phyloP scores from a whole-genome alignment of 1,140 invertebrate genomes.

The Propsilocerus akamusi region DNA sequence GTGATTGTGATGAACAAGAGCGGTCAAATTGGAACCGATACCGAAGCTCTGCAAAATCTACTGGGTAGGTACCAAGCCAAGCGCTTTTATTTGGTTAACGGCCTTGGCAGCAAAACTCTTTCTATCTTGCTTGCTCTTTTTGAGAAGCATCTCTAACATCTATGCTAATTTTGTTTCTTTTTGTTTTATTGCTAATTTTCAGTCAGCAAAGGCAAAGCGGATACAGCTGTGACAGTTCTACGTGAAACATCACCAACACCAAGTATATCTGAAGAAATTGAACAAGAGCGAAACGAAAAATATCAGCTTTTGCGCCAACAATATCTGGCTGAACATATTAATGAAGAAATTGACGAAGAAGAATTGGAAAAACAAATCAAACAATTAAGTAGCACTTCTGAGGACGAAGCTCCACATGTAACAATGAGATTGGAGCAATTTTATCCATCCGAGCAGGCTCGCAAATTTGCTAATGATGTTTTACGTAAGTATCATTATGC shows the following conservation, averaged over 20 bases:
- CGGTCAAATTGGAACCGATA: constrained; percentile 47
- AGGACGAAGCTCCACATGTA: constrained; percentile 10
- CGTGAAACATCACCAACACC: constrained; percentile 21
- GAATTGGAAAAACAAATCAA: constrained; percentile 11
- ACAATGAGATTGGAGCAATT: constrained; percentile 20
- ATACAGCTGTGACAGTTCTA: constrained; percentile 21
- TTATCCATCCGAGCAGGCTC: constrained; percentile 16
- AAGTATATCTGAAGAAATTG: constrained; percentile 20
- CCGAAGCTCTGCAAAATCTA: constrained; percentile 44
- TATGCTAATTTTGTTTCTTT: background rate
- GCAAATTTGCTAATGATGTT: constrained; percentile 19
- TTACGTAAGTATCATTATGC: constrained; percentile 13
- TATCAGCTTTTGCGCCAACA: constrained; percentile 10
- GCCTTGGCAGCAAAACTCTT: background rate
- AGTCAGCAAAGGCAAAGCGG: constrained; percentile 13
- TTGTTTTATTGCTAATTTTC: constrained; percentile 9
- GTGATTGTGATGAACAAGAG: constrained; percentile 56
- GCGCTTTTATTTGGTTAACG: background rate
- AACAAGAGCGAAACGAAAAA: constrained; percentile 16
- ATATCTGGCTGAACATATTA: constrained; percentile 11
- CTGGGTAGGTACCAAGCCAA: constrained; percentile 32
- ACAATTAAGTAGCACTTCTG: background rate
- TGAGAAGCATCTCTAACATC: background rate
- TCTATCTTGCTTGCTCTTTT: background rate
- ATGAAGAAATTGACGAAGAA: constrained; percentile 9